phyloP scores from a whole-genome alignment of 2,113 vertebrate genomes.

The Odontesthes bonariensis region DNA sequence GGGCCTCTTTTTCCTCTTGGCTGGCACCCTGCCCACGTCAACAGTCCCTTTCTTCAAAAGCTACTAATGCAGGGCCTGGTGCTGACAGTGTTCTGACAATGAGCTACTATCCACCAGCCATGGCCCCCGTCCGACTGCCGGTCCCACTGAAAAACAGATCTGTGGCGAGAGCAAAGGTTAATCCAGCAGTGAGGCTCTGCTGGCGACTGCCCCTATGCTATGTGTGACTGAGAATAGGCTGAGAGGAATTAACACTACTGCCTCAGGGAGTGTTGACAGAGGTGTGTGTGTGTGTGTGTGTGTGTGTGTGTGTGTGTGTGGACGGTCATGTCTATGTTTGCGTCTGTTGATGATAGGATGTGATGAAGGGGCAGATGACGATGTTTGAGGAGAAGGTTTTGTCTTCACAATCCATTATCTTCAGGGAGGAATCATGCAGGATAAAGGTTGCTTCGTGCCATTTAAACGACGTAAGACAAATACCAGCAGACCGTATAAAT shows the following conservation, averaged over 20 bases:
- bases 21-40: slow-evolving; percentile 71
- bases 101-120: slow-evolving; percentile 68
- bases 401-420: slow-evolving; percentile 77
- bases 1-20: slow-evolving; percentile 65
- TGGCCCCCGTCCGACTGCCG: slow-evolving; percentile 55
- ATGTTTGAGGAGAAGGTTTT: slow-evolving; percentile 63
- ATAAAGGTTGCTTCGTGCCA: slow-evolving; percentile 77
- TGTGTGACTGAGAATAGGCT: slow-evolving; percentile 79
- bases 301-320: background rate
- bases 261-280: slow-evolving; percentile 73
- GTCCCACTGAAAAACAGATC: slow-evolving; percentile 77
- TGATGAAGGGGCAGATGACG: slow-evolving; percentile 51
- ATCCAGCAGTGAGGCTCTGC: slow-evolving; percentile 75
- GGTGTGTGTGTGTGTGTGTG: slow-evolving; percentile 48
- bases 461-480: slow-evolving; percentile 75
- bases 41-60: slow-evolving; percentile 71
- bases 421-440: slow-evolving; percentile 55
- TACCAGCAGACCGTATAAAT: slow-evolving; percentile 73
- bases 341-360: slow-evolving; percentile 49
- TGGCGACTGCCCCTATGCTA: slow-evolving; percentile 64
- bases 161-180: slow-evolving; percentile 77
- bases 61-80: slow-evolving; percentile 54
- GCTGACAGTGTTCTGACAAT: slow-evolving; percentile 75
- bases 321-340: background rate
- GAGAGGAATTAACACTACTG: slow-evolving; percentile 73